Evolutionary conservation across 2,888 invertebrate genomes (phyloP).

Genomic region (Hemaris fuciformis): DNA sequence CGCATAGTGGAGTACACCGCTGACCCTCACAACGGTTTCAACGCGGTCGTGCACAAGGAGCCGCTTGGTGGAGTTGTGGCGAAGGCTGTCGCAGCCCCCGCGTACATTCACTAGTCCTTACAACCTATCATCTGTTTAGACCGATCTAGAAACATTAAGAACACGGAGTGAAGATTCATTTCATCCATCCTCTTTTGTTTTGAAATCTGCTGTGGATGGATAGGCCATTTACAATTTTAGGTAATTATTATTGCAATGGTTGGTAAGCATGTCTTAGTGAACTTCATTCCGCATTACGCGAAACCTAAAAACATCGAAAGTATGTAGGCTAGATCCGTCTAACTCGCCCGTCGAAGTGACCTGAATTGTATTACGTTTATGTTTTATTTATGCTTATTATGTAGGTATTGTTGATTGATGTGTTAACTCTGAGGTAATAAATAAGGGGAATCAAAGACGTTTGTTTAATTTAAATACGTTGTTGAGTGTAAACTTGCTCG

Average conservation of each 20-base stretch:
- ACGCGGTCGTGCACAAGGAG: slow-evolving; percentile 84
- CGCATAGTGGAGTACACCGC: slow-evolving; percentile 84
- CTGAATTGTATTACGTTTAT: slow-evolving; percentile 50
- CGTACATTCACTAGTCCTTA: slow-evolving; percentile 53
- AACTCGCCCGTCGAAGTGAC: slow-evolving; percentile 45
- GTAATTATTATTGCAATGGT: slow-evolving; percentile 7
- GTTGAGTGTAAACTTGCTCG: neutral
- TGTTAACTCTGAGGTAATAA: slow-evolving; percentile 76
- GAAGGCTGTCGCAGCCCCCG: slow-evolving; percentile 61
- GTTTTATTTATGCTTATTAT: slow-evolving; percentile 45
- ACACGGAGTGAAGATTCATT: neutral
- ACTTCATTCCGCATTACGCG: neutral
- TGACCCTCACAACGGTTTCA: slow-evolving; percentile 85
- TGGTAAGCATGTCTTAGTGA: neutral
- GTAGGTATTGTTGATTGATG: slow-evolving; percentile 52
- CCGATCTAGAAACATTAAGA: slow-evolving; percentile 23
- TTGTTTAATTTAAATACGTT: slow-evolving; percentile 25
- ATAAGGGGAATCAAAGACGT: slow-evolving; percentile 66
- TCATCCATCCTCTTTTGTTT: too few relatives aligned
- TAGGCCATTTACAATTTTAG: neutral
- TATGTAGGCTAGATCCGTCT: slow-evolving; percentile 39
- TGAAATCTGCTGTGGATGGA: too few relatives aligned
- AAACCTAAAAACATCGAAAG: neutral
- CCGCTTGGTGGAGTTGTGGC: slow-evolving; percentile 73
- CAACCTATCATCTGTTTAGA: slow-evolving; percentile 24